A percentile compares a stretch with the other conserved stretches of the same genome.
Conservation (phyloP, 2,888 invertebrate genomes). For the Tipula vernalis region DNA sequence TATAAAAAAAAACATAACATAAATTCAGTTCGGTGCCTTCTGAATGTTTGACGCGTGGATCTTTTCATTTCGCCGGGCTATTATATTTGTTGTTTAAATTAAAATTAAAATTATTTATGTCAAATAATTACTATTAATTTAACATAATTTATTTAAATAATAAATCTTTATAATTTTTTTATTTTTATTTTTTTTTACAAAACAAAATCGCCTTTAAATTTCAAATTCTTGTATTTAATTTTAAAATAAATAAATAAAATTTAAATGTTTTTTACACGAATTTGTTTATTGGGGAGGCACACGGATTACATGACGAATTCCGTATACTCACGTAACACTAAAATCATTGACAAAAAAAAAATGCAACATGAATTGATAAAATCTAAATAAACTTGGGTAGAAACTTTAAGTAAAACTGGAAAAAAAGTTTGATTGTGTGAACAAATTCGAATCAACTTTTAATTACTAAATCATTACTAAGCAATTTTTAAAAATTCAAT, state of each 20-base stretch:
- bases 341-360: not conserved
- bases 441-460: too few species aligned
- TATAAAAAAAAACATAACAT: not conserved
- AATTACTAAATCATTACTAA: too few species aligned
- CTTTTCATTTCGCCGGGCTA: slow-evolving; percentile 10
- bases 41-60: slow-evolving; percentile 12
- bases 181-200: not conserved
- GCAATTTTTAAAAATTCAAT: too few species aligned
- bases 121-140: slow-evolving; percentile 9
- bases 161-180: not conserved
- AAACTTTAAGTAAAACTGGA: too few species aligned
- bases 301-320: not conserved
- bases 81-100: not conserved
- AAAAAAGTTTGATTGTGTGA: too few species aligned
- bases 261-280: not conserved
- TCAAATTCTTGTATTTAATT: not conserved
- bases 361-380: too few species aligned
- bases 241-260: not conserved
- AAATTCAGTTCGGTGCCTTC: slow-evolving; percentile 16
- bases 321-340: not conserved
- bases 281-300: not conserved
- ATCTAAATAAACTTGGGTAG: too few species aligned
- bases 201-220: not conserved
- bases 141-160: not conserved
- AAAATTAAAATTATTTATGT: not conserved